Evolutionary conservation across 1,140 invertebrate species (phyloP).

Genomic region (Carposina sasakii): DNA sequence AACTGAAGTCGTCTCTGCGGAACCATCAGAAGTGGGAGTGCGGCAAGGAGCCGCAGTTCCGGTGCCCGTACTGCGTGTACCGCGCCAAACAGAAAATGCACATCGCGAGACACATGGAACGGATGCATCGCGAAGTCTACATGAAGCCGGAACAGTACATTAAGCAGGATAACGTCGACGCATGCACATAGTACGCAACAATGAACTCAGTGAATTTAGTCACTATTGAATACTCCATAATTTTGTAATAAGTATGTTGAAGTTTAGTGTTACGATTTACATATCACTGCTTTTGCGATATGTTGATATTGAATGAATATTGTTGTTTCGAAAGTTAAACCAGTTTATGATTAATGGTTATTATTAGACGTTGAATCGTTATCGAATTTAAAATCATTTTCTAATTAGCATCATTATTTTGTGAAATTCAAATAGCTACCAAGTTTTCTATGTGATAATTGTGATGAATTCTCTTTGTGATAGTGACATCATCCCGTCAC

Average conservation of each 20-base stretch:
- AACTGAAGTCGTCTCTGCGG: conserved; percentile 86
- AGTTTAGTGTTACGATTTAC: neutral
- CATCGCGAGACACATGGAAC: conserved; percentile 88
- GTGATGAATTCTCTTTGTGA: conserved; percentile 64
- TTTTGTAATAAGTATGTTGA: conserved; percentile 15
- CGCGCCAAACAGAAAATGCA: conserved; percentile 89
- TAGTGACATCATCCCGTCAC: conserved; percentile 58
- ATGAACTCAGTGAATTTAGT: conserved; percentile 16
- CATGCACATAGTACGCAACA: conserved; percentile 58
- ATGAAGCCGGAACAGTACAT: conserved; percentile 65
- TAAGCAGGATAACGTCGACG: conserved; percentile 69
- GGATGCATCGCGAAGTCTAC: conserved; percentile 86
- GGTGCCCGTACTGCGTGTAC: conserved; percentile 87
- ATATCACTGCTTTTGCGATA: conserved; percentile 1
- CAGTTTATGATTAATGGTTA: too few relatives aligned
- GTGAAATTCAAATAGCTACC: conserved; percentile 26
- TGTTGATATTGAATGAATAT: neutral
- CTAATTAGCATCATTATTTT: neutral
- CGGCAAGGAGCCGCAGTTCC: conserved; percentile 87
- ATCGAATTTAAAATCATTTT: neutral
- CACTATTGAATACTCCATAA: conserved; percentile 28
- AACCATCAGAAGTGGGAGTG: conserved; percentile 93
- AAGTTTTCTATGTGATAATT: conserved; percentile 56
- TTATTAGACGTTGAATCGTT: conserved; percentile 1
- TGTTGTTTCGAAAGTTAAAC: neutral